Evolutionary conservation across 2,113 vertebrate genomes (phyloP), one percentile per base, ranked within the genome.

Genomic region (Collichthys lucidus): DNA sequence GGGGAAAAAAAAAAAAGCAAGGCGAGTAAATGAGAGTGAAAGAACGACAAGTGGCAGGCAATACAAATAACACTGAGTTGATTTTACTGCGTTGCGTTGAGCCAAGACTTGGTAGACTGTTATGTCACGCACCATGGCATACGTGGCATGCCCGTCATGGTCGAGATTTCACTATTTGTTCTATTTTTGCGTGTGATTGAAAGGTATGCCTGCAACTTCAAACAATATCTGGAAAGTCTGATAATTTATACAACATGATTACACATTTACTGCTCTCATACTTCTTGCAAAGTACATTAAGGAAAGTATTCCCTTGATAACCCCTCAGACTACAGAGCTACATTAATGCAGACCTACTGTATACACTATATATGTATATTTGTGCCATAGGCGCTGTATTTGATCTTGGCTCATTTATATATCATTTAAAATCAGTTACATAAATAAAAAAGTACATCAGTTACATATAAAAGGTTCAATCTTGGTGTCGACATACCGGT

Each of bases 21-120:
- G 63, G 60, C n/a, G 42, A 77, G 83, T 83, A 82, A 90, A 91
- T 83, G 77, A 91, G 74, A 90, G 84, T 77, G 82, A 84, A 75
- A 75, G 79, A 85, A 80, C 26, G 65, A 86, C 81, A 87, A 84
- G 86, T 82, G 76, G 83, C 69, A 79, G 75, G 82, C 40, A 72
- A 68, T 59, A 88, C 68, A 78, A 89, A 87, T 79, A 73, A 70
- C 71, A 77, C 11, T 3, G 62, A 79, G 70, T 70, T 63, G 76
- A 83, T 83, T 86, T 73, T 42, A 26, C 79, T 70, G 79, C 35
- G 1, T 40, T 71, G 63, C n/a, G n/a, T 19, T 22, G 71, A 74
- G 64, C 60, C 47, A 63, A 60, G 68, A 12, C 19, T 59, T 72
- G 26, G 22, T 42, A 17, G 69, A 60, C n/a, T 70, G 76, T 68